These are phyloP conservation scores for Merops nubicus DNA, from an alignment of 2,113 vertebrate genomes.

Conservation along the genomic window DNA sequence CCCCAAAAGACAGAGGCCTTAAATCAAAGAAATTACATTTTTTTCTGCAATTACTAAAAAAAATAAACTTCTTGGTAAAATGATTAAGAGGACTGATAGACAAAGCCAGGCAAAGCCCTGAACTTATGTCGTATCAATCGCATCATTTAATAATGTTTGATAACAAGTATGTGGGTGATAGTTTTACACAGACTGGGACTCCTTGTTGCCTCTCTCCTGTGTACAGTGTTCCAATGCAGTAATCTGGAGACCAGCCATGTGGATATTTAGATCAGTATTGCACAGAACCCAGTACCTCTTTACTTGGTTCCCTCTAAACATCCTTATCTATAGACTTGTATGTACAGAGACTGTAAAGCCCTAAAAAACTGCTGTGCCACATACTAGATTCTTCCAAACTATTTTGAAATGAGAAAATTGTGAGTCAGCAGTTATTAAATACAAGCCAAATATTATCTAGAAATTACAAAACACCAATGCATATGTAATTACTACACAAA, in stretches of 20 bases:
- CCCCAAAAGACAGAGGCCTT: background rate
- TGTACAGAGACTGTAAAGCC: background rate
- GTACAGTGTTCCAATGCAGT: background rate
- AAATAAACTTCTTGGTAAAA: background rate
- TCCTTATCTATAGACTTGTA: background rate
- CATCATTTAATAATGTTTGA: background rate
- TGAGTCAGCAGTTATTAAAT: constrained; percentile 11
- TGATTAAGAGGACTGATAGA: background rate
- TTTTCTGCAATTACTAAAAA: background rate
- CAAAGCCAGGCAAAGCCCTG: background rate
- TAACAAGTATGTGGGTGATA: background rate
- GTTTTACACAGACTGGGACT: background rate
- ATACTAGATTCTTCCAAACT: background rate
- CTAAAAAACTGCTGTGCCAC: background rate
- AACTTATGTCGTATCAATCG: accelerated
- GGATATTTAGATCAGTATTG: background rate
- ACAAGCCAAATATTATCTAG: background rate
- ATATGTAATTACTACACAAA: constrained; percentile 14
- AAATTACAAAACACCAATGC: background rate
- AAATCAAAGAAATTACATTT: background rate
- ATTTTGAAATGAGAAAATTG: constrained; percentile 1
- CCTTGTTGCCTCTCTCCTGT: background rate
- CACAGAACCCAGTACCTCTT: background rate
- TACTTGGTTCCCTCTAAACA: background rate
- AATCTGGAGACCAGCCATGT: background rate